Evolutionary conservation across 2,113 vertebrate species (phyloP).

Genomic region (Asarcornis scutulata): DNA sequence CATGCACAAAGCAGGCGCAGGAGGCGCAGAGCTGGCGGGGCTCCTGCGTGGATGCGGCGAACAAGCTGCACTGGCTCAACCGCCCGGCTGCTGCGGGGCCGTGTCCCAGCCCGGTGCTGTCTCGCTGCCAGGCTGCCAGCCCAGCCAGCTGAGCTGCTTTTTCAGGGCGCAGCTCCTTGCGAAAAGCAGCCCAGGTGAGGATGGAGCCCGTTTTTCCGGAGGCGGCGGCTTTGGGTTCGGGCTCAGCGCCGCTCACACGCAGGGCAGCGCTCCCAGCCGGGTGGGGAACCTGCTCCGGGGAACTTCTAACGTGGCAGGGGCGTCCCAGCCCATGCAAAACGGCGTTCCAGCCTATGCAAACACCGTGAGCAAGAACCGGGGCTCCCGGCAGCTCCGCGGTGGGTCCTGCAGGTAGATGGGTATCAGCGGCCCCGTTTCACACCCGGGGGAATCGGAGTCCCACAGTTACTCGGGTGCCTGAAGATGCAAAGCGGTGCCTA

Average conservation of each 20-base stretch:
- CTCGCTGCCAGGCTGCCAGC: constrained; percentile 14
- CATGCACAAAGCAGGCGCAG: background rate
- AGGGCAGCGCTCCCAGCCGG: background rate
- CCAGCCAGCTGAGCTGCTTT: background rate
- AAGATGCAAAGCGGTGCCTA: background rate
- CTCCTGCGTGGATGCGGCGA: background rate
- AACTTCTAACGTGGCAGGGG: background rate
- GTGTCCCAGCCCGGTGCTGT: constrained; percentile 18
- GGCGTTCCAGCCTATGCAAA: background rate
- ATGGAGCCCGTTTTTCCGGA: background rate
- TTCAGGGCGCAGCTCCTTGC: background rate
- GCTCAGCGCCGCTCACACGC: background rate
- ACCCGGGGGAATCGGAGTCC: background rate
- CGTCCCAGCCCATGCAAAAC: background rate
- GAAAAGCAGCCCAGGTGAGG: background rate
- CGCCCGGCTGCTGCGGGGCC: background rate
- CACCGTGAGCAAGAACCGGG: accelerated
- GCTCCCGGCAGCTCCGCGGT: background rate
- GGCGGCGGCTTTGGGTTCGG: background rate
- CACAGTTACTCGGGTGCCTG: background rate
- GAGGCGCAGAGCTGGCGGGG: background rate
- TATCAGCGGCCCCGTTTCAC: accelerated
- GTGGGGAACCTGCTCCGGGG: background rate
- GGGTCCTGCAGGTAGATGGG: background rate
- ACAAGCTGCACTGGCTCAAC: background rate